Percentiles rank a stretch among this genome's conserved stretches.
These are phyloP conservation scores for Antidorcas marsupialis DNA, from an alignment of 2,113 vertebrate genomes.

Conservation along the genomic window DNA sequence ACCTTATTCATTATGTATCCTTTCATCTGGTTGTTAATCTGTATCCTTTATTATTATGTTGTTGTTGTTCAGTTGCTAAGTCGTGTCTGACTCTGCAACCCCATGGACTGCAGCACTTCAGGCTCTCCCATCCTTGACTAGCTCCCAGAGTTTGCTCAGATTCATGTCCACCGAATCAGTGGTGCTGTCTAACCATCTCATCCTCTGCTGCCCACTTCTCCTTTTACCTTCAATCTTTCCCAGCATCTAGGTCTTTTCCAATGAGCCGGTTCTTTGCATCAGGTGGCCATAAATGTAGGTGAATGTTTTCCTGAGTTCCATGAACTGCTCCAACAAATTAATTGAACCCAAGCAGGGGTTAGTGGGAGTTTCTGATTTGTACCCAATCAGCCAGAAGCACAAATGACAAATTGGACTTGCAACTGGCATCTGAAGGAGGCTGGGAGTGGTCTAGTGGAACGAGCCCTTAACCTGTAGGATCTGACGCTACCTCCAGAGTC, in stretches of 20 bases:
- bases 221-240: background rate
- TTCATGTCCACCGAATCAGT: background rate
- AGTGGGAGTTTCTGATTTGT: background rate
- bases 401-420: background rate
- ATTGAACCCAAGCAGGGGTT: background rate
- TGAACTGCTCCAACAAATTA: background rate
- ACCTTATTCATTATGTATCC: background rate
- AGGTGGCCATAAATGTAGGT: background rate
- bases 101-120: background rate
- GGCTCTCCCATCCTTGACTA: background rate
- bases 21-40: background rate
- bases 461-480: background rate
- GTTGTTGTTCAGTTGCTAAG: background rate
- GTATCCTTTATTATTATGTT: background rate
- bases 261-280: background rate
- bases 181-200: background rate
- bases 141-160: background rate
- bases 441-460: background rate
- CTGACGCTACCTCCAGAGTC: background rate
- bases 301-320: background rate
- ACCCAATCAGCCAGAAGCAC: background rate
- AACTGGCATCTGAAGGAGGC: background rate
- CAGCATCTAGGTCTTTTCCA: background rate
- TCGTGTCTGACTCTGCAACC: background rate
- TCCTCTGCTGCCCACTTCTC: background rate